Evolutionary conservation across 2,113 vertebrate species (phyloP), one percentile per base, ranked within the genome.

Genomic region (Sialia sialis): DNA sequence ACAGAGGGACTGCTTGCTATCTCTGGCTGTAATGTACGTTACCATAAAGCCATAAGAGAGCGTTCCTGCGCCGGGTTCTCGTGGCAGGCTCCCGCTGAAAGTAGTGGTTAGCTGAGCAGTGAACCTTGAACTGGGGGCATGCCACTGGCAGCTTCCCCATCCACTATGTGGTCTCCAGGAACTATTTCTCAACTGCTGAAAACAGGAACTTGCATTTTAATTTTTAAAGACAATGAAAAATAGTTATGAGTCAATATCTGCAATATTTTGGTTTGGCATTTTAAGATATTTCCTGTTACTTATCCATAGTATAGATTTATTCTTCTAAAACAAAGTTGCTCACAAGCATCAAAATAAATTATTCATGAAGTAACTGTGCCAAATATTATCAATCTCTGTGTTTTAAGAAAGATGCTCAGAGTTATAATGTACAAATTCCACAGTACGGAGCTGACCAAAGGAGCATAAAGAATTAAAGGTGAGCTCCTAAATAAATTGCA

Each of bases 1-100:
- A 68, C 75, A 66, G 87, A 93, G 90, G 55, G 59, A 78, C 83
- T 96, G 63, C 92, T 95, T 60, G 8, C 77, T 93, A 21, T 70
- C 73, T 69, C 90, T 79, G 55, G 32, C 49, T 94, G 91, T 52
- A 73, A 83, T 64, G 63, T 62, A 77, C 66, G 41, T 94, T 76
- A 70, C 78, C 82, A 84, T 83, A 54, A 91, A 85, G 75, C 78
- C 15, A 6, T 51, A 56, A 60, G 59, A 62, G 75, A 90, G 66
- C 0, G 0, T 56, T 85, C 55, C 82, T 51, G 38, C 5, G 63
- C 41, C 3, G 22, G 54, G 62, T 19, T 85, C 49, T 82, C 1
- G 2, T 0, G 1, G 44, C 54, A 77, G 46, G 43, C 72, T 94
- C 63, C 69, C 0, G 0, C 52, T 62, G 55, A 54, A 96, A 77